Percentiles rank a stretch among this genome's conserved stretches.
Evolutionary conservation across 2,797 vertebrate genomes (phyloP).

Genomic region (Lophura swinhoii): DNA sequence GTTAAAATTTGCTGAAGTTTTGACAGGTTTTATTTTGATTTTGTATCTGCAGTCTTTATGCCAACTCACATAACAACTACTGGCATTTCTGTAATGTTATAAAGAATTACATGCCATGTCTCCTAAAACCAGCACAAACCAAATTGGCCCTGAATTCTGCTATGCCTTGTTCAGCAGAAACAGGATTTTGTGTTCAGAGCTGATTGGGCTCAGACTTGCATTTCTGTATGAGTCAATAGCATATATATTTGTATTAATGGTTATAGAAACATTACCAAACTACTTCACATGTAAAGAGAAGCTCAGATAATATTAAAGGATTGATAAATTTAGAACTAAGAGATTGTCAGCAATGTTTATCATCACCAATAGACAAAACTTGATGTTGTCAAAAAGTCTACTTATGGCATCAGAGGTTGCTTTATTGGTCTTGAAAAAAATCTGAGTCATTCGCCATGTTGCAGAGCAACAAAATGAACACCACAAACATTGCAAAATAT

Average conservation of each 20-base stretch:
- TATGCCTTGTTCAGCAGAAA: neutral
- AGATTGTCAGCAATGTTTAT: neutral
- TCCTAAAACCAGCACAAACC: neutral
- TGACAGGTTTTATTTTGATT: slow-evolving; percentile 11
- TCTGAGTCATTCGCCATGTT: neutral
- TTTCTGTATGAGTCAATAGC: neutral
- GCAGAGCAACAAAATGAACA: neutral
- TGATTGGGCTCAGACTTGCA: neutral
- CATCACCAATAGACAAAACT: neutral
- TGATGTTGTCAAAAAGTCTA: neutral
- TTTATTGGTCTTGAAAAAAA: neutral
- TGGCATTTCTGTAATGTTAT: neutral
- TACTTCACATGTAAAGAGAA: neutral
- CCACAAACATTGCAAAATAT: neutral
- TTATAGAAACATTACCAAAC: neutral
- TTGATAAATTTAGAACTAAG: neutral
- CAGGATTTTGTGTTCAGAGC: neutral
- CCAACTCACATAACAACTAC: neutral
- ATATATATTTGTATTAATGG: neutral
- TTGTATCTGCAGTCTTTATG: slow-evolving; percentile 18
- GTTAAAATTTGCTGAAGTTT: slow-evolving; percentile 28
- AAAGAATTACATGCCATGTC: neutral
- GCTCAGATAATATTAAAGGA: neutral
- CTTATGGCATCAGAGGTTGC: neutral
- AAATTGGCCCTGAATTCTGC: neutral